Evolutionary conservation across 1,140 invertebrate genomes (phyloP).

Genomic region (Globodera rostochiensis): DNA sequence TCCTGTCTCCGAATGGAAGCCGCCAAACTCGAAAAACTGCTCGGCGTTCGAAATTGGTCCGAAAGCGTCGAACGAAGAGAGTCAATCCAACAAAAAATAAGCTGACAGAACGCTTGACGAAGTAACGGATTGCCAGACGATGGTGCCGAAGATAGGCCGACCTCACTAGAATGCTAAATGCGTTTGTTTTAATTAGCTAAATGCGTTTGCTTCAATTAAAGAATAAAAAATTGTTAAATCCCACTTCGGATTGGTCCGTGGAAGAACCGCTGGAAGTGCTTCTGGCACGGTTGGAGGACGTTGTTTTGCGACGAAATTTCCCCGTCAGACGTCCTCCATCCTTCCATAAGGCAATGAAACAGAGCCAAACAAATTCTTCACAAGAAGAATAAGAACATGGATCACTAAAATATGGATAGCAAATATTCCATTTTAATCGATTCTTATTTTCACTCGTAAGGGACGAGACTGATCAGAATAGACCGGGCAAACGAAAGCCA

Average conservation of each 20-base stretch:
- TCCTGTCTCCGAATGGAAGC: not conserved
- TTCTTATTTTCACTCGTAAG: constrained; percentile 43
- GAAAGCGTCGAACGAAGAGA: constrained; percentile 28
- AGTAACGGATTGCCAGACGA: constrained; percentile 5
- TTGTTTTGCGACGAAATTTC: not conserved
- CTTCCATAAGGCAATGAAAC: constrained; percentile 44
- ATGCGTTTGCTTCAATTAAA: too few species aligned
- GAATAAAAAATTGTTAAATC: too few species aligned
- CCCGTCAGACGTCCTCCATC: not conserved
- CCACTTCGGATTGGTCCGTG: not conserved
- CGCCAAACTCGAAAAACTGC: constrained; percentile 11
- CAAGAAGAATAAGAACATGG: constrained; percentile 33
- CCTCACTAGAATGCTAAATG: not conserved
- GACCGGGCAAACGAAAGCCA: constrained; percentile 50
- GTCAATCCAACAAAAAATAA: constrained; percentile 38
- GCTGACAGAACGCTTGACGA: constrained; percentile 22
- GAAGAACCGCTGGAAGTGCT: not conserved
- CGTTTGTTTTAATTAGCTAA: too few species aligned
- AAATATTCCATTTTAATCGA: not conserved
- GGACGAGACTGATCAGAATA: constrained; percentile 38
- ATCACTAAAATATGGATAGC: constrained; percentile 31
- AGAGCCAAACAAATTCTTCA: constrained; percentile 52
- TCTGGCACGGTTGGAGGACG: not conserved
- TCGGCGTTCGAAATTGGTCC: constrained; percentile 24
- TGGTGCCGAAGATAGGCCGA: not conserved